Evolutionary conservation across 2,797 vertebrate species (phyloP), one percentile per base, ranked within the genome.

Genomic region (Phaenicophaeus curvirostris): DNA sequence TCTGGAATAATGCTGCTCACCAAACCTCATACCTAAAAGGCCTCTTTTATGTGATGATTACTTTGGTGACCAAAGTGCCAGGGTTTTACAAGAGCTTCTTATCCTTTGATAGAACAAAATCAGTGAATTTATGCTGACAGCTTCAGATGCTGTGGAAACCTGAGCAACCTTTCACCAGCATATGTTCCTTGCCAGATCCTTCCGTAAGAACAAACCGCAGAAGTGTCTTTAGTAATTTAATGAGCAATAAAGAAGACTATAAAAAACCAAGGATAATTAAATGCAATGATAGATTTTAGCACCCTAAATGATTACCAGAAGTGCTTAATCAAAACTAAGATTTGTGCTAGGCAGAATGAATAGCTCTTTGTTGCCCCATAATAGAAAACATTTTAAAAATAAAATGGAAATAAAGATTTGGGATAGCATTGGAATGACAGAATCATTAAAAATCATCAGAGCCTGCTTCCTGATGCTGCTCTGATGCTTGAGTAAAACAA

Each of bases 231-330:
- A 91, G 73, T 85, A 96, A 76, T 95, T 95, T 96, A 95, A 93
- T 89, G 86, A 95, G 89, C 84, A 96, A 95, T 96, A 91, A 96
- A 94, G 54, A 53, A 42, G 84, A 84, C 91, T 51, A 92, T 96
- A 92, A 95, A 95, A 93, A 92, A 39, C 0, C 62, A 85, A 89
- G 69, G 80, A 91, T 96, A 96, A 95, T 95, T 96, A 96, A 95
- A 95, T 95, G 88, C 83, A 96, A 94, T 85, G 84, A 95, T 92
- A 92, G 93, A 82, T 88, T 95, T 96, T 96, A 96, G 80, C 93
- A 91, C 87, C 91, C 85, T 89, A 91, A 95, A 94, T 91, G 72
- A 76, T 94, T 96, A 96, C 93, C 80, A 96, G 71, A 91, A 94
- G 94, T 61, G 57, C 89, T 94, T 91, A 95, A 87, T 95, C 96